Evolutionary conservation across 2,797 vertebrate genomes (phyloP).

Genomic region (Pipistrellus pipistrellus): DNA sequence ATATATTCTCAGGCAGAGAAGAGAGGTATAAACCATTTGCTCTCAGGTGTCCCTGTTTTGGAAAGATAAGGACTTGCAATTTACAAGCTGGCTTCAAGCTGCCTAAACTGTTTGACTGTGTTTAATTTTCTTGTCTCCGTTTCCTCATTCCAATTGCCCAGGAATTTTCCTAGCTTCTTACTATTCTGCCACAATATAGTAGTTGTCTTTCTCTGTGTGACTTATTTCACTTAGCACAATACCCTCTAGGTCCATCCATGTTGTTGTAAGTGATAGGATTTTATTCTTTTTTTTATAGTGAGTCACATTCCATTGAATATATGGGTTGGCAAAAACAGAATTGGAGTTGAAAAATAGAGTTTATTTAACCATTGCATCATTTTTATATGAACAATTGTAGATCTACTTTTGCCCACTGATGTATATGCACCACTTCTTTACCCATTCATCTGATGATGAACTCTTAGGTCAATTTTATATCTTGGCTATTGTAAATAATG

Average conservation of each 20-base stretch:
- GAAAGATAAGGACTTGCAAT: background rate
- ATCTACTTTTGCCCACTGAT: background rate
- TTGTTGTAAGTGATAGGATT: background rate
- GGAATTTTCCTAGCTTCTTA: background rate
- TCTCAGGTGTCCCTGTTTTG: background rate
- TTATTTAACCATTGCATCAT: background rate
- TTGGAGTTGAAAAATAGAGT: background rate
- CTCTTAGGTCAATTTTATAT: background rate
- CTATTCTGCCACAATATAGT: background rate
- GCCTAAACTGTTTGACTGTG: background rate
- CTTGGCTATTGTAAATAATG: background rate
- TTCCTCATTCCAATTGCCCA: background rate
- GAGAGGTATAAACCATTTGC: background rate
- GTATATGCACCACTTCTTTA: background rate
- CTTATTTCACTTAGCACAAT: background rate
- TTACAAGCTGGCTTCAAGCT: background rate
- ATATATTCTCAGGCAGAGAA: background rate
- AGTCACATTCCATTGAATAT: too few relatives aligned
- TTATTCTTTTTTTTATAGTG: background rate
- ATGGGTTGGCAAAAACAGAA: background rate
- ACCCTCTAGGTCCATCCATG: background rate
- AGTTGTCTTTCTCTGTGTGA: background rate
- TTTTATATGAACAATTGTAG: background rate
- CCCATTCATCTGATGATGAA: background rate
- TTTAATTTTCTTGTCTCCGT: background rate